A percentile compares a stretch with the other conserved stretches of the same genome.
Evolutionary conservation across 2,888 invertebrate genomes (phyloP).

Genomic region (Lordiphosa fenestrarum): DNA sequence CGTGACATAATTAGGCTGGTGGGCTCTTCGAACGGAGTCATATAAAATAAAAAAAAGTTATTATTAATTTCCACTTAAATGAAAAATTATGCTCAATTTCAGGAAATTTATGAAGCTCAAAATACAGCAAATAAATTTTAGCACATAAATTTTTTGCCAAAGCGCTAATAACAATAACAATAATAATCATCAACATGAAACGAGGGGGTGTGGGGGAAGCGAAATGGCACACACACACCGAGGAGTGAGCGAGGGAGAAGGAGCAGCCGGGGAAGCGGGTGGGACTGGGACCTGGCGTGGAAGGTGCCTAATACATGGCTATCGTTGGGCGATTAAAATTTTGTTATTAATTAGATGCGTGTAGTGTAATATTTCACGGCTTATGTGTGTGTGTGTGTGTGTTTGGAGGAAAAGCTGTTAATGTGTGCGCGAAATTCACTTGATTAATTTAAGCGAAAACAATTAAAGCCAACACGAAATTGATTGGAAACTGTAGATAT

Average conservation of each 20-base stretch:
- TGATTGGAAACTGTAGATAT: background rate
- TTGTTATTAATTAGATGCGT: conserved; percentile 64
- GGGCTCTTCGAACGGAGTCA: too few species aligned
- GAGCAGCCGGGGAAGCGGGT: background rate
- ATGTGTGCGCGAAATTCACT: conserved; percentile 44
- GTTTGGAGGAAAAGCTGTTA: conserved; percentile 37
- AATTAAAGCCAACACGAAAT: conserved; percentile 7
- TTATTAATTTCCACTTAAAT: conserved; percentile 75
- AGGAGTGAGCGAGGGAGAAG: background rate
- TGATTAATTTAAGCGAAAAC: conserved; percentile 6
- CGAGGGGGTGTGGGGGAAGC: conserved; percentile 21
- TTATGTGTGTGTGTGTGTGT: conserved; percentile 1
- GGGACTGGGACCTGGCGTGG: background rate
- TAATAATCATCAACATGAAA: conserved; percentile 60
- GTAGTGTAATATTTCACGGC: conserved; percentile 41
- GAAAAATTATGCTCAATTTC: conserved; percentile 73
- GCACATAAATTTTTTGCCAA: conserved; percentile 56
- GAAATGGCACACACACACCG: conserved; percentile 12
- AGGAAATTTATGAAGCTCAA: conserved; percentile 50
- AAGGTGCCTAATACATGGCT: conserved; percentile 35
- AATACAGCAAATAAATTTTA: conserved; percentile 49
- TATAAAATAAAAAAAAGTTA: too few species aligned
- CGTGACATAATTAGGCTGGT: too few species aligned
- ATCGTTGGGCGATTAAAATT: conserved; percentile 66
- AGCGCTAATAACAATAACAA: conserved; percentile 70